Evolutionary conservation across 2,888 invertebrate species (phyloP).

Genomic region (Hermaeophaga mercurialis): DNA sequence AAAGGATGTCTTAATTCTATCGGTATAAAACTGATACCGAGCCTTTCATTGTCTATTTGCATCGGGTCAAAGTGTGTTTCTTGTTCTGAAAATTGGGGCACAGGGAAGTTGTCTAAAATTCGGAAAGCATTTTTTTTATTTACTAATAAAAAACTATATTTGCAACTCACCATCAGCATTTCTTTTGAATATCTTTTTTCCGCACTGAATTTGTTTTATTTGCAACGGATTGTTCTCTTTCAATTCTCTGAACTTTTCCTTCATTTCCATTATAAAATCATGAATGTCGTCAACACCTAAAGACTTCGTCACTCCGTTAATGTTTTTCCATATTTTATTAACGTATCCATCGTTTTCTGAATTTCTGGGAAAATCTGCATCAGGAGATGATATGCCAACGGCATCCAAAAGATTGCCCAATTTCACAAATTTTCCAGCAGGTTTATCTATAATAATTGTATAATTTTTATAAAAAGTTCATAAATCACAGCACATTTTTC

Average conservation of each 20-base stretch:
- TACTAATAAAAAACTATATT: slow-evolving; percentile 1
- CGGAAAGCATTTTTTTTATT: neutral
- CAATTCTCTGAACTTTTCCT: slow-evolving; percentile 36
- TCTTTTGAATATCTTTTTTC: slow-evolving; percentile 20
- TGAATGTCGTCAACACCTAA: slow-evolving; percentile 36
- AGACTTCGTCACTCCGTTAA: neutral
- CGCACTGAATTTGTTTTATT: slow-evolving; percentile 18
- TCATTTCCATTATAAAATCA: slow-evolving; percentile 42
- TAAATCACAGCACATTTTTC: too few species aligned
- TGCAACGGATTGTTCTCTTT: slow-evolving; percentile 26
- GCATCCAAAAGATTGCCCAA: slow-evolving; percentile 52
- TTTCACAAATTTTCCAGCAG: slow-evolving; percentile 42
- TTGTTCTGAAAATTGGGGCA: neutral
- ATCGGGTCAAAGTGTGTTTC: neutral
- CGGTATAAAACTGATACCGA: slow-evolving; percentile 33
- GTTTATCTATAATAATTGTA: too few species aligned
- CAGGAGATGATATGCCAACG: slow-evolving; percentile 51
- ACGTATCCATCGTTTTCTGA: neutral
- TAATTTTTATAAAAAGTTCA: too few species aligned
- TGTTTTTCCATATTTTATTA: slow-evolving; percentile 5
- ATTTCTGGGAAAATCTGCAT: slow-evolving; percentile 11
- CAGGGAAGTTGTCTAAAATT: neutral
- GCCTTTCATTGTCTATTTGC: slow-evolving; percentile 26
- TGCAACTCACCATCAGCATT: slow-evolving; percentile 6
- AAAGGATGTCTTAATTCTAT: slow-evolving; percentile 42